These are phyloP conservation scores for Passer montanus DNA, from an alignment of 2,113 vertebrate genomes.

Conservation along the genomic window DNA sequence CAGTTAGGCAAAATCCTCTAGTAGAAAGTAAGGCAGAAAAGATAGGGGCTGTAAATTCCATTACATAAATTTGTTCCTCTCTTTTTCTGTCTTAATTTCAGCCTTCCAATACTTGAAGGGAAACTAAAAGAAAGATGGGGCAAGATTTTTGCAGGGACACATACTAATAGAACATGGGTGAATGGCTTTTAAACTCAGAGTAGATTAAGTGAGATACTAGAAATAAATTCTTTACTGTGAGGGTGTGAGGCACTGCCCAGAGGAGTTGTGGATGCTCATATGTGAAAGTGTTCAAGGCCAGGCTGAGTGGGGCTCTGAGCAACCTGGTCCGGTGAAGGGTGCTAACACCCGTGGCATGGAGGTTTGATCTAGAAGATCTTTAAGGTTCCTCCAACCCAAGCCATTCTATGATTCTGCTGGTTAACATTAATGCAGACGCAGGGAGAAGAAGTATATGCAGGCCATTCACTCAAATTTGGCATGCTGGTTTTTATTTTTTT, in stretches of 20 bases:
- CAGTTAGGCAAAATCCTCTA: not conserved
- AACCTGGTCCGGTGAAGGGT: not conserved
- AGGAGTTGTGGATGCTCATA: not conserved
- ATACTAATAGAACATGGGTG: not conserved
- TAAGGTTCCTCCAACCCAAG: not conserved
- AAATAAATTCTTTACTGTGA: not conserved
- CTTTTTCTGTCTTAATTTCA: not conserved
- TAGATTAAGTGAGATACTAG: not conserved
- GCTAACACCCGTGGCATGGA: not conserved
- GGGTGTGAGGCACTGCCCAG: not conserved
- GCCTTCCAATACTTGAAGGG: not conserved
- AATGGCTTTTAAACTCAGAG: not conserved
- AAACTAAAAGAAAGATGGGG: not conserved
- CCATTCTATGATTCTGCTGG: not conserved
- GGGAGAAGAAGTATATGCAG: not conserved
- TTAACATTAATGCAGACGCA: not conserved
- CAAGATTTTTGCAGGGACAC: not conserved
- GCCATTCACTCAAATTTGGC: not conserved
- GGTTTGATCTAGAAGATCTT: not conserved
- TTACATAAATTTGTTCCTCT: not conserved
- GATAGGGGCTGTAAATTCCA: not conserved
- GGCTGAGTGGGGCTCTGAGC: not conserved
- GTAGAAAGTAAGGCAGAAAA: not conserved
- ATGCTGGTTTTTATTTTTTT: not conserved
- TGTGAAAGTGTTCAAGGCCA: not conserved